These are phyloP conservation scores for Protophormia terraenovae DNA, from an alignment of 2,888 invertebrate genomes.

Conservation along the genomic window DNA sequence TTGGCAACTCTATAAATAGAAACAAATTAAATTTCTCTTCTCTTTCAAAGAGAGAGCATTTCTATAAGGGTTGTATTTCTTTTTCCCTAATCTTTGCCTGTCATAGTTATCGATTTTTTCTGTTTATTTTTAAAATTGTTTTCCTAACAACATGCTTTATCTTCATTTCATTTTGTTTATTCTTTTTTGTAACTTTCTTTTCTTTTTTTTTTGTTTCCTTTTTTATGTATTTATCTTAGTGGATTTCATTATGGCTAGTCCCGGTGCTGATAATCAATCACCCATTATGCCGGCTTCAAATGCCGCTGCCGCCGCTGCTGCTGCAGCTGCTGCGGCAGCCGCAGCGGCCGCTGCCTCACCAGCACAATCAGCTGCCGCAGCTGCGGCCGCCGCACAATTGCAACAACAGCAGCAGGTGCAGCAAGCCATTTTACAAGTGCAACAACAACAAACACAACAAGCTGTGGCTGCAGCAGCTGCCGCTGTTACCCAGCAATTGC, in stretches of 20 bases:
- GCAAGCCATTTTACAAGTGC: conserved; percentile 79
- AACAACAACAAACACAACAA: conserved; percentile 79
- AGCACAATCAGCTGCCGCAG: conserved; percentile 74
- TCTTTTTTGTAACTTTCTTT: background rate
- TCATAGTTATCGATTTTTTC: too few species aligned
- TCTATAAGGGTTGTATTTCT: too few species aligned
- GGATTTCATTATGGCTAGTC: conserved; percentile 81
- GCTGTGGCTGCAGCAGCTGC: conserved; percentile 74
- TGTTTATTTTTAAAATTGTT: background rate
- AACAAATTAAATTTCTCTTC: too few species aligned
- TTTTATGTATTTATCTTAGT: conserved; percentile 68
- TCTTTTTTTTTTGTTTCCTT: background rate
- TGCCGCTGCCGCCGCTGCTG: conserved; percentile 77
- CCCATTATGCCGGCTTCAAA: conserved; percentile 76
- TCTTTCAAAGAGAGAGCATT: too few species aligned
- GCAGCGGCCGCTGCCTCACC: conserved; percentile 72
- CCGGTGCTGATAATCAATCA: conserved; percentile 77
- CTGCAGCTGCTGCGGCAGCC: conserved; percentile 75
- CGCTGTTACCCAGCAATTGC: conserved; percentile 73
- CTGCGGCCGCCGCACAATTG: conserved; percentile 78
- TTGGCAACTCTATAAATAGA: too few species aligned
- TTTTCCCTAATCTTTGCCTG: too few species aligned
- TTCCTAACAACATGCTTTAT: too few species aligned
- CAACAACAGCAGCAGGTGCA: conserved; percentile 80
- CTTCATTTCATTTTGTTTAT: background rate